These are phyloP conservation scores for Sciurus vulgaris DNA, from an alignment of 2,797 vertebrate genomes.

Conservation along the genomic window DNA sequence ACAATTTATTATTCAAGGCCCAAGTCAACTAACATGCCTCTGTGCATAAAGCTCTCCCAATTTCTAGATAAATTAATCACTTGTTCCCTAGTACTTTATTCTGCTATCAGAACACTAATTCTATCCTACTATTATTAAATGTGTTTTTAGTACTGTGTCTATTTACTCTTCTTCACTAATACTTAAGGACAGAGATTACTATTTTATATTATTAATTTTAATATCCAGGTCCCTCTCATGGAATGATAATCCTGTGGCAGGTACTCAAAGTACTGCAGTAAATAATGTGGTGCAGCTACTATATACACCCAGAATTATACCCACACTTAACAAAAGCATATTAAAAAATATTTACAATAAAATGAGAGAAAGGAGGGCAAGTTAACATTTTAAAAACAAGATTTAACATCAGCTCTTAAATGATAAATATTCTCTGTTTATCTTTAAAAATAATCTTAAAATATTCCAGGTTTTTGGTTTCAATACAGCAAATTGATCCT, in stretches of 20 bases:
- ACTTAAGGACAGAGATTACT: not conserved
- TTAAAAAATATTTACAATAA: not conserved
- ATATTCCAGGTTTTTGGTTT: conserved; percentile 32
- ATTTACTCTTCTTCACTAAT: not conserved
- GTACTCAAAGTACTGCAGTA: not conserved
- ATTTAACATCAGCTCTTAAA: conserved; percentile 26
- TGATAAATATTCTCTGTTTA: not conserved
- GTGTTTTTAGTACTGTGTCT: not conserved
- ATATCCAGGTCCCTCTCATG: not conserved
- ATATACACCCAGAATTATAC: not conserved
- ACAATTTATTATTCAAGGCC: conserved; percentile 45
- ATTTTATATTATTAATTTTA: conserved; percentile 28
- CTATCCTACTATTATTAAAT: not conserved
- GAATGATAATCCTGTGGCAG: not conserved
- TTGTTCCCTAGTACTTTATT: not conserved
- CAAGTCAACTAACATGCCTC: conserved; percentile 23
- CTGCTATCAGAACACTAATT: not conserved
- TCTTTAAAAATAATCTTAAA: not conserved
- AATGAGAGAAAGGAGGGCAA: not conserved
- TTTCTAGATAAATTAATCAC: conserved; percentile 27
- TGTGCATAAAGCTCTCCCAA: conserved; percentile 45
- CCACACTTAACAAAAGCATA: not conserved
- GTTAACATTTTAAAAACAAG: conserved; percentile 34
- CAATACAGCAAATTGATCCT: not conserved
- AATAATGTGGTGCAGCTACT: not conserved